Base-by-base conservation (phyloP, 2,888 invertebrate species). In the Lochmaea capreae region DNA sequence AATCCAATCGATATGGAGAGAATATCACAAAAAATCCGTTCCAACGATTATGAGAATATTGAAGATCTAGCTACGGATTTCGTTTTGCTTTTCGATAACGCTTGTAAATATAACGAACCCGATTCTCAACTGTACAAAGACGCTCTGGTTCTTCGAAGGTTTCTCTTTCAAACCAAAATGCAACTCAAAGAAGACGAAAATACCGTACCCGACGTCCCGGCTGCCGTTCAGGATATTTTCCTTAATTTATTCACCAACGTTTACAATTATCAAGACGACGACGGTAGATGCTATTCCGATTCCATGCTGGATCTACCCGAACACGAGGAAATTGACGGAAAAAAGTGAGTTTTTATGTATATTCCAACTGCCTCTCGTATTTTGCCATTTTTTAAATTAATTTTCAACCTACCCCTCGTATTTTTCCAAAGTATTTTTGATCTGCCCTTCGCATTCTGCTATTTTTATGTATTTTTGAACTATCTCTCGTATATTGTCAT, bases 121-220 rank as follows among this genome's bases (percentile, higher is more conserved):
- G 98, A 98, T 84, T 98, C 98, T 0, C 96, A 97, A 87, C 97
- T 98, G 78, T 98, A 98, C 86, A 98, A 98, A 88, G 98, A 99
- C 87, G 97, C 98, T 0, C 89, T 99, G 80, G 93, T 96, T 33
- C 87, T 99, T 82, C 98, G 99, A 87, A 90, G 97, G 78, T 91
- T 98, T 66, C 95, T 97, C 73, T 89, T 98, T 77, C 95, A 98
- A 89, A 96, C 97, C 75, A 98, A 98, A 84, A 91, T 96, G 81
- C 93, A 96, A 85, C 87, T 99, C 70, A 93, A 94, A 87, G 92
- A 79, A 42, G 94, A 93, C 74, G 95, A 95, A 65, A 95, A 96
- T 83, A 93, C 94, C 0, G 93, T 97, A 0, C 98, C 98, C 0
- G 97, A 97, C 84, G 97, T 98, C 0, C 90, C 93, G 8, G 93